Percentiles rank a stretch among this genome's conserved stretches.
These are phyloP conservation scores for Tenodera sinensis DNA, from an alignment of 2,888 invertebrate species.

Conservation along the genomic window DNA sequence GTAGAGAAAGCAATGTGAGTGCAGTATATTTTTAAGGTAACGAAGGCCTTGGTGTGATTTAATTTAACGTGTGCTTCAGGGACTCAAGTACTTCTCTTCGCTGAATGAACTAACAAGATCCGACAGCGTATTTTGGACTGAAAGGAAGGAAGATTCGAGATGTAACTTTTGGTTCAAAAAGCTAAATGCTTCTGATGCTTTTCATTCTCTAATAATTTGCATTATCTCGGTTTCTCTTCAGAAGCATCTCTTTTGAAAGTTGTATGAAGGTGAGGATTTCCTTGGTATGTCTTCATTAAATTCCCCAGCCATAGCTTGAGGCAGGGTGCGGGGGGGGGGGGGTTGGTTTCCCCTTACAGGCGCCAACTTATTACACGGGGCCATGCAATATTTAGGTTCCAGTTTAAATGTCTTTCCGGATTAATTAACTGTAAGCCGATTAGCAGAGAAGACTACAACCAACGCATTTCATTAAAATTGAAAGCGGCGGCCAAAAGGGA, in stretches of 20 bases:
- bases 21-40: too few species aligned
- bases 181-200: not conserved
- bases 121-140: too few species aligned
- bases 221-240: not conserved
- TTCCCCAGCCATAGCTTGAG: not conserved
- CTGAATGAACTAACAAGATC: too few species aligned
- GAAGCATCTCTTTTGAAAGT: not conserved
- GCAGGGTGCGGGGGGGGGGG: too few species aligned
- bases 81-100: too few species aligned
- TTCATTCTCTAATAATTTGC: not conserved
- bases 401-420: conserved; percentile 16
- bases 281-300: not conserved
- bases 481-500: not conserved
- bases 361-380: not conserved
- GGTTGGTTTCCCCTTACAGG: not conserved
- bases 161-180: not conserved
- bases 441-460: not conserved
- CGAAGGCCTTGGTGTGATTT: too few species aligned
- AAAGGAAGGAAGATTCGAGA: too few species aligned
- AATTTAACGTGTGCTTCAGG: too few species aligned
- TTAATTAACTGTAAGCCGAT: conserved; percentile 16
- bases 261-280: not conserved
- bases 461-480: conserved; percentile 9
- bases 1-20: too few species aligned
- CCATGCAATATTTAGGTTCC: conserved; percentile 10